Evolutionary conservation across 2,797 vertebrate species (phyloP), one percentile per base, ranked within the genome.

Genomic region (Picus viridis): DNA sequence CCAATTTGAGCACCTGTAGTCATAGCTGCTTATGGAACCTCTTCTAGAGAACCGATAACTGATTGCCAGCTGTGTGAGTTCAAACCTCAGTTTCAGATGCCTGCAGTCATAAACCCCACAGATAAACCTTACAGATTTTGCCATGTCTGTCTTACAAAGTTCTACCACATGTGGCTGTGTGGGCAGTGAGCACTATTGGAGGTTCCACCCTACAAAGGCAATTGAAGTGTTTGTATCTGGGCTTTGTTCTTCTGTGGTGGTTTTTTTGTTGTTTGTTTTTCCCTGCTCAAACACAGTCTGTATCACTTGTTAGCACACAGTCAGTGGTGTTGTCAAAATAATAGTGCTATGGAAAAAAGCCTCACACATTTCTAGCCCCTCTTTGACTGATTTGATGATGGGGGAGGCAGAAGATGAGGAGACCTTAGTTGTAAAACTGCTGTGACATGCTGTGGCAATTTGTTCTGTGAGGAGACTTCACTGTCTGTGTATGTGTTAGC

Each of bases 171-270:
- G 32, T 73, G 47, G 53, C 34, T 59, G 6, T 23, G 30, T 34
- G 54, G 64, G 36, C 34, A 58, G 16, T 19, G 29, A 74, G 24
- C 26, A 9, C 15, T 41, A 2, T 12, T 72, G 54, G 29, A 56
- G 6, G 12, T 59, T 80, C 16, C 19, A 78, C 29, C n/a, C 29
- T 30, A 26, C 23, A 67, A 51, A 81, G 29, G 34, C n/a, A 57
- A 19, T 32, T 75, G 7, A 16, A 0, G 0, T 57, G 17, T 47
- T 68, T 49, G 8, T 13, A 4, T 7, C 4, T 7, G 11, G 54
- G 32, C 1, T 27, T 90, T 67, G 5, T 61, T 63, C 10, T 64
- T 61, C 65, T 74, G 41, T 30, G 39, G 39, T 39, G 39, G 39
- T 12, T 16, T 43, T 43, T 16, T 43, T 43, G 15, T 43, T 43